Conservation (phyloP, 2,888 invertebrate species). For the Chymomyza fuscimana region DNA sequence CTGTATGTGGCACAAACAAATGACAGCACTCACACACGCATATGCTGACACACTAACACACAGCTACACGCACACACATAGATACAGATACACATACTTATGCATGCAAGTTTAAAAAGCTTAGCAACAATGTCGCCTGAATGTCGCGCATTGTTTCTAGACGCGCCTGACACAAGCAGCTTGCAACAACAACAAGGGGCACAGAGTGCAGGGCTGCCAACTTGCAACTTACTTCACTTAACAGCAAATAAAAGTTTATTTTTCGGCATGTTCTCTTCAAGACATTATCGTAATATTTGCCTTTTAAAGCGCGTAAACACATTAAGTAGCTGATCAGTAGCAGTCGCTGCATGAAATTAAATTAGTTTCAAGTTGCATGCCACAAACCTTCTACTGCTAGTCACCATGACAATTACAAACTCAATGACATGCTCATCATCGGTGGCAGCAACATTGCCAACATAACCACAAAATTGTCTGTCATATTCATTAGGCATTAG, state of each 20-base stretch:
- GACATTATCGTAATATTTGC: constrained; percentile 66
- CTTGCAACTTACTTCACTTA: background rate
- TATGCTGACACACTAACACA: background rate
- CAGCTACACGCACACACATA: constrained; percentile 38
- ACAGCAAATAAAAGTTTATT: constrained; percentile 23
- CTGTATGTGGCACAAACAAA: constrained; percentile 59
- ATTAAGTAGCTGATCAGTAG: constrained; percentile 48
- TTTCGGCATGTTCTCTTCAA: constrained; percentile 54
- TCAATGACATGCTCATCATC: background rate
- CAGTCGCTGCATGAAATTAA: constrained; percentile 75
- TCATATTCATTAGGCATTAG: constrained; percentile 45
- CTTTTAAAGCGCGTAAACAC: constrained; percentile 65
- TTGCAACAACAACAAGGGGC: background rate
- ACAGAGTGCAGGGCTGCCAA: constrained; percentile 18
- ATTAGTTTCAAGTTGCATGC: constrained; percentile 49
- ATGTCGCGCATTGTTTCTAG: constrained; percentile 74
- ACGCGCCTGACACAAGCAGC: constrained; percentile 53
- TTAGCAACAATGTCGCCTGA: constrained; percentile 74
- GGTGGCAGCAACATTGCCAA: constrained; percentile 1
- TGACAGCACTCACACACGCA: constrained; percentile 30
- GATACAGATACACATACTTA: constrained; percentile 38
- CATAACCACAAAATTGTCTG: constrained; percentile 25
- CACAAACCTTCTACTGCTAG: background rate
- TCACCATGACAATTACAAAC: background rate
- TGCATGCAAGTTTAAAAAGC: constrained; percentile 73